Base-by-base conservation (phyloP, 2,888 invertebrate genomes). In the Pristionchus mayeri region DNA sequence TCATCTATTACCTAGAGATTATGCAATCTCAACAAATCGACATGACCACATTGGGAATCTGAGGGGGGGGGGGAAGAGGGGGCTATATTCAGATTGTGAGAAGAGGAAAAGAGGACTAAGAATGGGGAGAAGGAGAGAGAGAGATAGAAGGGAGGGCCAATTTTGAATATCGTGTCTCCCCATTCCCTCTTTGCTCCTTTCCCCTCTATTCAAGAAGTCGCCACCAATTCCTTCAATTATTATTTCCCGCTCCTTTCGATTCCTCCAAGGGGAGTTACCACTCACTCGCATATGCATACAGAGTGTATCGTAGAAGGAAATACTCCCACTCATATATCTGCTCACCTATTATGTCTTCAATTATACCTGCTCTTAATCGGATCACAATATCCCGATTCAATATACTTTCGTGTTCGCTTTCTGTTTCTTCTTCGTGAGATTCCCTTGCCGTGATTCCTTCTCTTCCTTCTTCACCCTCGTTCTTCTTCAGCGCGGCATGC, bases 151-250 rank as follows among this genome's bases (percentile, higher is more conserved):
- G 27, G 40, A 80, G 80, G 44, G 57, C 37, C 40, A 54, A 78
- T 50, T 52, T 78, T 78, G 52, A 78, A 52, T 78, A 78, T 71
- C 67, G 67, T 71, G 40, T 71, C 67, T 40, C 67, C 40, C 67
- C 67, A 63, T 63, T 63, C 44, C 76, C 50, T 48, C 76, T 50
- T 50, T 76, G 40, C 44, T 71, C 50, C 50, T 40, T 71, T 71
- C 67, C 27, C 67, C 9, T 71, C 67, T 71, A 71, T 71, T 71
- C 67, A 71, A 71, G 67, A 71, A 71, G 67, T 71, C 67, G 40
- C 67, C 67, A 71, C 67, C 67, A 71, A 71, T 71, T 71, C 67
- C 67, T 37, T 71, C 67, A 71, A 71, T 71, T 71, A 71, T 71
- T 71, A 71, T 71, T 71, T 71, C 76, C 50, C 76, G 16, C 76